These are phyloP conservation scores for Tupaia tana DNA, from an alignment of 2,113 vertebrate genomes.

Conservation along the genomic window DNA sequence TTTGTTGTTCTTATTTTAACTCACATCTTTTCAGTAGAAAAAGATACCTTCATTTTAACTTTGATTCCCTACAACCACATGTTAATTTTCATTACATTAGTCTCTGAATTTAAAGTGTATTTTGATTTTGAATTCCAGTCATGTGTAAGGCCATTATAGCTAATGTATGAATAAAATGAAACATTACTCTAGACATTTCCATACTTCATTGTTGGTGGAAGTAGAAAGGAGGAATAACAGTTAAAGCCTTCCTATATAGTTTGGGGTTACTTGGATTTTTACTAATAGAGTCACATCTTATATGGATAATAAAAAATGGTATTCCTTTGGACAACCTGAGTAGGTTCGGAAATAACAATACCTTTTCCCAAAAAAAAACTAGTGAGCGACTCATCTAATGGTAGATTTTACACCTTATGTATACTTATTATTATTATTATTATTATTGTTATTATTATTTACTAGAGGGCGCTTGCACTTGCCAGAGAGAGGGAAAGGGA, in stretches of 20 bases:
- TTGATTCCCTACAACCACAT: conserved; percentile 35
- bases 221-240: background rate
- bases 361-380: conserved; percentile 13
- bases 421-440: background rate
- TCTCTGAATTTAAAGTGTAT: background rate
- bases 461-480: no score
- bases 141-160: background rate
- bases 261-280: background rate
- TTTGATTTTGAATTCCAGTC: conserved; percentile 33
- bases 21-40: conserved; percentile 3
- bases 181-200: background rate
- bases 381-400: background rate
- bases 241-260: background rate
- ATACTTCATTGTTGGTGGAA: background rate
- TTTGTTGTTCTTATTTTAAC: background rate
- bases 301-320: background rate
- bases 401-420: background rate
- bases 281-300: background rate
- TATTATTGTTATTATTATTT: background rate
- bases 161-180: conserved; percentile 12
- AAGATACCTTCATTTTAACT: conserved; percentile 35
- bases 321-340: background rate
- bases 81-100: conserved; percentile 81
- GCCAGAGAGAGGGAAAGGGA: no score
- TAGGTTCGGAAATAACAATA: background rate